Evolutionary conservation across 2,888 invertebrate species (phyloP), one percentile per base, ranked within the genome.

Genomic region (Lydus trimaculatus): DNA sequence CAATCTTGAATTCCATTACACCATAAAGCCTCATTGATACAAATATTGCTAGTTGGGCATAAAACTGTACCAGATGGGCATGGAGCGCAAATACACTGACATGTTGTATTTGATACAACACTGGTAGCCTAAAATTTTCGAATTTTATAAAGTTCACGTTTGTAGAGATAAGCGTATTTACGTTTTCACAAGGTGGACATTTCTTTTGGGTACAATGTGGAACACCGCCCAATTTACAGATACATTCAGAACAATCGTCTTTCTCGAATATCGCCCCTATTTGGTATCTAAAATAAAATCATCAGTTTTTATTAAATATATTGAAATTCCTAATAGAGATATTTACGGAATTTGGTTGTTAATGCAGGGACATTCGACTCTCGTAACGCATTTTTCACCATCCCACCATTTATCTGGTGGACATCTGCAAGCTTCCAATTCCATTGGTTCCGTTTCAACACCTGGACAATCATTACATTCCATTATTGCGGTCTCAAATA

Each of bases 1-100:
- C 96, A 96, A 83, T 96, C 92, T 72, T 90, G 88, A 0, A 94
- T 85, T 0, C 94, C 94, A 80, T 96, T 91, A 80, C 96, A 96
- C 95, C 95, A 95, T 15, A 88, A 85, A 0, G 88, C 85, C 52
- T 89, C 87, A 0, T 91, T 87, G 17, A 95, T 88, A 79, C 95
- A 95, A 63, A 91, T 86, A 69, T 91, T 90, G 80, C 91, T 92
- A 0, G 93, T 92, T 1, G 91, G 91, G 76, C 95, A 96, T 28
- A 93, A 85, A 58, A 86, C 87, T 17, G 90, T 89, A 23, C 88
- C 89, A n/a, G 83, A 80, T 0, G 90, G 89, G 77, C 95, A 96
- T 0, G 91, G 90, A 78, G 90, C 89, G 82, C 96, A 96, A 2
- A 87, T 80, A 78, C 96, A 96, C 20, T 87, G 87, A 80, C 96